Evolutionary conservation across 2,113 vertebrate species (phyloP), one percentile per base, ranked within the genome.

Genomic region (Speoplatyrhinus poulsoni): DNA sequence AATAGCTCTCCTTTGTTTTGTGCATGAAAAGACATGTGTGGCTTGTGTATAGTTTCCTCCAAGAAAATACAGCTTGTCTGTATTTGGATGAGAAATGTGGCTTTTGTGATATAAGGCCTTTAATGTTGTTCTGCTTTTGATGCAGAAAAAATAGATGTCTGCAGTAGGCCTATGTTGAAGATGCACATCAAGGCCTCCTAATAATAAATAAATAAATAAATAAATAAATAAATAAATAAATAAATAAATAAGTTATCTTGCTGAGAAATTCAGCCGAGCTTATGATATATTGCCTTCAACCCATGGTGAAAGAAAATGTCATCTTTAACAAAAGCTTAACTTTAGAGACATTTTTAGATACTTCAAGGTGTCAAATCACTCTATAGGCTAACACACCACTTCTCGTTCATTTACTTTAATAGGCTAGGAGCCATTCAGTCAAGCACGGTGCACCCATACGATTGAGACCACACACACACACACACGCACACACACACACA

Each of bases 231-330:
- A 26, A 26, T 26, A 26, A 26, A 26, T 26, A 26, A 26, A 26
- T 26, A 26, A 26, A 26, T 26, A 26, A 26, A 26, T 54, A 50
- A 0, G 41, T 15, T 41, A 32, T 10, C n/a, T 56, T 17, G 7
- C 62, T 71, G 19, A 33, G 13, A 2, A 17, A 59, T 60, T 62
- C 4, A 19, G 16, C 6, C 5, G 12, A 16, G 57, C 59, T 49
- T 68, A 57, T 60, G 33, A 56, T 49, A 26, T 17, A 68, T 65
- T 12, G 53, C 47, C 55, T 17, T 66, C 17, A 19, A 32, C 6
- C 3, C 48, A 69, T 11, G 26, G 56, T 15, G 36, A 67, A 55
- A 12, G 65, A 75, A 16, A 82, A 79, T 77, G 62, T 83, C 72
- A 70, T 36, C 9, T 47, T 19, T 52, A 59, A 60, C 0, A 1